Base-by-base conservation (phyloP, 2,797 vertebrate genomes). In the Myotis findleyi region DNA sequence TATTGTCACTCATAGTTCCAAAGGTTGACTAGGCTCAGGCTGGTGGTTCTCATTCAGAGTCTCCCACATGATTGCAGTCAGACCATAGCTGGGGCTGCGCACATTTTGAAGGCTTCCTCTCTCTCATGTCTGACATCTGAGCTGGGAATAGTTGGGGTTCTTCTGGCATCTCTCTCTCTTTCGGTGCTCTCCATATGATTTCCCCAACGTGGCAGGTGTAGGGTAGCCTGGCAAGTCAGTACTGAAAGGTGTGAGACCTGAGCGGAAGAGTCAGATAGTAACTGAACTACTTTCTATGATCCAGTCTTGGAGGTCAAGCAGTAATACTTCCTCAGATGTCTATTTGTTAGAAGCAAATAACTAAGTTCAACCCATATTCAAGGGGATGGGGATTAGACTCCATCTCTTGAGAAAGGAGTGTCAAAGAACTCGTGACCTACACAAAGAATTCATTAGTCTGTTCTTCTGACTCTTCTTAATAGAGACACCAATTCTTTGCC, bases 261-360 rank as follows among this genome's bases (percentile, higher is more conserved):
- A 92, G 62, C 68, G 20, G 84, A 44, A 30, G n/a, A 72, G 14
- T 17, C n/a, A 76, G 7, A 33, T 30, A 5, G n/a, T 30, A 89
- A 23, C 9, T 79, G 21, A 57, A 5, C n/a, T 51, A 69, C 9
- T 13, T 69, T 93, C 75, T 21, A 18, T 71, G 73, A 95, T 64
- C 53, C 79, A n/a, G 10, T 71, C 23, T 93, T 75, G 17, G 51
- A 92, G 89, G 17, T 59, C 23, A 87, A 71, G 20, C 12, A 85
- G 27, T 41, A 30, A 76, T 23, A 59, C 7, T 88, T 59, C 20
- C 38, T 86, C 62, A 71, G n/a, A 2, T 69, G 17, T 49, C 16
- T 92, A n/a, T 87, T 82, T 75, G 27, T 27, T 81, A 18, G 55
- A 82, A 86, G 21, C 36, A 79, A 90, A 81, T 77, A 72, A 72